Percentiles rank a stretch among this genome's conserved stretches.
These are phyloP conservation scores for Tiliacea aurago DNA, from an alignment of 2,888 invertebrate genomes.

Conservation along the genomic window DNA sequence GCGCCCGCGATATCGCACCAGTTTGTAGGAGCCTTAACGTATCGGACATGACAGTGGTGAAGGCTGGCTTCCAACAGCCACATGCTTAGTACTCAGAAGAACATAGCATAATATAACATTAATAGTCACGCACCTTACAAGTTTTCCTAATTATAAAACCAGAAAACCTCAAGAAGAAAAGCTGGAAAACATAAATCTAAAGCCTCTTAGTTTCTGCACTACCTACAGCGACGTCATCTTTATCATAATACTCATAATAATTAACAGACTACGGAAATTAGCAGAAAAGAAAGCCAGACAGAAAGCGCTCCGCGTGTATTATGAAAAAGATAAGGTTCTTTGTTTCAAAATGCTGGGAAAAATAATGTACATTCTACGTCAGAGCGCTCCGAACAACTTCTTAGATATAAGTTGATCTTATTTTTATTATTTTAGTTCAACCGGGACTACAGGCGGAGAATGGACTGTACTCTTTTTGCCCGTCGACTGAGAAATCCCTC, in stretches of 20 bases:
- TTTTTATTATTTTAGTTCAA: slow-evolving; percentile 52
- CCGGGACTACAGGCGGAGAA: background rate
- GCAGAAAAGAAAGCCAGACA: slow-evolving; percentile 35
- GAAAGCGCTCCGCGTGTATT: slow-evolving; percentile 36
- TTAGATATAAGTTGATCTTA: slow-evolving; percentile 44
- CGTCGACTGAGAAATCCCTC: slow-evolving; percentile 1
- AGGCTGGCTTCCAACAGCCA: background rate
- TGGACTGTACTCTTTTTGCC: slow-evolving; percentile 13
- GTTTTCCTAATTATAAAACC: slow-evolving; percentile 4
- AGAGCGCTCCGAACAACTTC: slow-evolving; percentile 35
- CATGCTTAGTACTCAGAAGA: background rate
- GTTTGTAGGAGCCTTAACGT: no score
- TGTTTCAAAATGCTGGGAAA: slow-evolving; percentile 50
- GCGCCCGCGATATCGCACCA: no score
- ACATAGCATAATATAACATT: background rate
- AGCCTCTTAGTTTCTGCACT: slow-evolving; percentile 22
- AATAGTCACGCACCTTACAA: background rate
- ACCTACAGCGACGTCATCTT: slow-evolving; percentile 30
- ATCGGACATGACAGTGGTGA: no score
- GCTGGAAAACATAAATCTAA: slow-evolving; percentile 11
- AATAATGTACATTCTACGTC: slow-evolving; percentile 46
- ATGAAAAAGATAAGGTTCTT: slow-evolving; percentile 56
- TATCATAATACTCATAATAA: slow-evolving; percentile 56
- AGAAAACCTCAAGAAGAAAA: background rate
- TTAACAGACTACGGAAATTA: slow-evolving; percentile 51